A percentile compares a stretch with the other conserved stretches of the same genome.
Conservation (phyloP, 2,797 vertebrate genomes). For the Cyprinella venusta region DNA sequence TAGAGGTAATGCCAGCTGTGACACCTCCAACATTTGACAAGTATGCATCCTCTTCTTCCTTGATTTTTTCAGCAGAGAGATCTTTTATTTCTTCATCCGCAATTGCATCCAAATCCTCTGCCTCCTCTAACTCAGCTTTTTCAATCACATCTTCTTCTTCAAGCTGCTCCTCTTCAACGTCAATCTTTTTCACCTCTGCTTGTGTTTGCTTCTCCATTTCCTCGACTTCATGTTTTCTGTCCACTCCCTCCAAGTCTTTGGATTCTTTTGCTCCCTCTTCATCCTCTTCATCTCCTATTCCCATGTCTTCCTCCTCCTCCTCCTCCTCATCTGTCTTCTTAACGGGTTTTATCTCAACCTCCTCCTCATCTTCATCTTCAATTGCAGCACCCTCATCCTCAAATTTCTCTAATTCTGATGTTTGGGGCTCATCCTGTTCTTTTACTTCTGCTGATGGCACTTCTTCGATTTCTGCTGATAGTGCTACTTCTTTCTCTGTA, state of each 20-base stretch:
- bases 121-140: conserved; percentile 90
- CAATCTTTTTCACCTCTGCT: conserved; percentile 69
- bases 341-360: conserved; percentile 65
- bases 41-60: conserved; percentile 72
- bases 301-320: conserved; percentile 74
- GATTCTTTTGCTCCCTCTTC: conserved; percentile 75
- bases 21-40: conserved; percentile 71
- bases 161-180: conserved; percentile 70
- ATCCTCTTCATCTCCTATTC: conserved; percentile 84
- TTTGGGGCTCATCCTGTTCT: conserved; percentile 52
- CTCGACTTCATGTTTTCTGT: conserved; percentile 79
- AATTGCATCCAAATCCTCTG: conserved; percentile 82
- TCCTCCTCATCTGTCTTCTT: conserved; percentile 64
- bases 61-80: conserved; percentile 69
- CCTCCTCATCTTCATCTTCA: conserved; percentile 76
- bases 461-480: conserved; percentile 64
- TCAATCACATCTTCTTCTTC: conserved; percentile 83
- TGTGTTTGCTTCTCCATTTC: conserved; percentile 78
- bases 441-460: conserved; percentile 62
- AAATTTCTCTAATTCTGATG: conserved; percentile 71
- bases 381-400: conserved; percentile 75
- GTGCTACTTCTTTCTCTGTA: conserved; percentile 65
- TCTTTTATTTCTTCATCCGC: conserved; percentile 81
- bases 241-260: conserved; percentile 73
- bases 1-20: conserved; percentile 71